phyloP scores from a whole-genome alignment of 2,888 invertebrate species.

The Tethea ocularis region DNA sequence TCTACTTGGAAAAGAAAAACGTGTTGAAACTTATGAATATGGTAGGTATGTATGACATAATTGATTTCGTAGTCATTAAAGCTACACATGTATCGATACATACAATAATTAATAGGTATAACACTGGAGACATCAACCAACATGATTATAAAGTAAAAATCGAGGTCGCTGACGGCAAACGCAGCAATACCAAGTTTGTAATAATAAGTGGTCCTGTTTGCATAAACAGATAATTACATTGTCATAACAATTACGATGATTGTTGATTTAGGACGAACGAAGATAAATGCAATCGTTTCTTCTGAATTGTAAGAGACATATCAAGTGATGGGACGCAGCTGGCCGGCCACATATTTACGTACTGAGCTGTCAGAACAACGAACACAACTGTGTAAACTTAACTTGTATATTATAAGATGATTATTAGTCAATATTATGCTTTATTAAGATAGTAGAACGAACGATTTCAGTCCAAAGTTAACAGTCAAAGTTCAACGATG shows the following conservation, averaged over 20 bases:
- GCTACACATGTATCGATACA: too few species aligned
- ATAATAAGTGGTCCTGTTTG: not conserved
- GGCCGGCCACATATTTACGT: conserved; percentile 47
- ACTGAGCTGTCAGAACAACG: conserved; percentile 44
- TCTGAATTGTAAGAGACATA: conserved; percentile 40
- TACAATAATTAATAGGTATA: conserved; percentile 1
- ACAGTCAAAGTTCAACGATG: not conserved
- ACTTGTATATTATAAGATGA: conserved; percentile 16
- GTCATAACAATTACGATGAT: conserved; percentile 31
- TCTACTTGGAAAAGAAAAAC: too few species aligned
- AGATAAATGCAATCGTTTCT: conserved; percentile 39
- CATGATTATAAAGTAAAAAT: not conserved
- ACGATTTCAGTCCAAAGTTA: not conserved
- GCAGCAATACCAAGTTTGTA: not conserved
- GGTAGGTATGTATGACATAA: too few species aligned
- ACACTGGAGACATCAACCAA: not conserved
- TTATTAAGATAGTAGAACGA: not conserved
- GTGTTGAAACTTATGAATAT: too few species aligned
- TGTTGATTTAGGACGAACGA: conserved; percentile 25
- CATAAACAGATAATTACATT: conserved; percentile 34
- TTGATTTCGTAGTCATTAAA: too few species aligned
- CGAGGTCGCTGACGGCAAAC: conserved; percentile 5
- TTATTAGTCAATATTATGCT: conserved; percentile 14
- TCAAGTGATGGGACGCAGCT: conserved; percentile 47
- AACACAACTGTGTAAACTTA: conserved; percentile 61